Conservation (phyloP, 2,797 vertebrate genomes). For the Psittacula echo region DNA sequence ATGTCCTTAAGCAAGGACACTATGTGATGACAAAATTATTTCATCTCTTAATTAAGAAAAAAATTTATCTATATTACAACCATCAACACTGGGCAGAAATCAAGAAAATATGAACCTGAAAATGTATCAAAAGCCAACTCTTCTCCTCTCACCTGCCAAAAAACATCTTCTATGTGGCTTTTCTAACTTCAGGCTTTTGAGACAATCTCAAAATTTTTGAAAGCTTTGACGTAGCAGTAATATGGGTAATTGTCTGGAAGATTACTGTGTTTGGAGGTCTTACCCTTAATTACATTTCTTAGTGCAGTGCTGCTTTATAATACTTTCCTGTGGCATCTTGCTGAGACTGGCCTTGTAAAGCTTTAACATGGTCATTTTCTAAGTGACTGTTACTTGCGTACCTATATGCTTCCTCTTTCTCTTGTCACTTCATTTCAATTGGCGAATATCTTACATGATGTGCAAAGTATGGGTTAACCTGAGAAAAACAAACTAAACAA, state of each 20-base stretch:
- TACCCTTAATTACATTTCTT: neutral
- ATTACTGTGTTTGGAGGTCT: neutral
- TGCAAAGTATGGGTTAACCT: neutral
- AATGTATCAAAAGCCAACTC: neutral
- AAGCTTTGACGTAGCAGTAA: neutral
- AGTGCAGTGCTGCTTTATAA: neutral
- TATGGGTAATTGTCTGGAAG: neutral
- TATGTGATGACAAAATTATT: neutral
- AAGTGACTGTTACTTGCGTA: neutral
- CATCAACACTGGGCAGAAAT: neutral
- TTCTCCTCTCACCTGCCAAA: rapidly evolving
- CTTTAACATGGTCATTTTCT: neutral
- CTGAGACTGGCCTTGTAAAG: neutral
- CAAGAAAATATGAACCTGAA: neutral
- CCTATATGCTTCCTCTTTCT: neutral
- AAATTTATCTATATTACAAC: neutral
- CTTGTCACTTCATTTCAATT: neutral
- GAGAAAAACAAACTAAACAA: neutral
- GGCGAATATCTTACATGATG: neutral
- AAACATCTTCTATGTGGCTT: neutral
- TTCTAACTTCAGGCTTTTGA: neutral
- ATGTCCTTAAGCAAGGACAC: neutral
- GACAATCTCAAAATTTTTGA: neutral
- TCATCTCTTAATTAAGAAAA: neutral
- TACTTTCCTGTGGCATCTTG: neutral